Evolutionary conservation across 2,797 vertebrate species (phyloP).

Genomic region (Brotogeris chrysoptera): DNA sequence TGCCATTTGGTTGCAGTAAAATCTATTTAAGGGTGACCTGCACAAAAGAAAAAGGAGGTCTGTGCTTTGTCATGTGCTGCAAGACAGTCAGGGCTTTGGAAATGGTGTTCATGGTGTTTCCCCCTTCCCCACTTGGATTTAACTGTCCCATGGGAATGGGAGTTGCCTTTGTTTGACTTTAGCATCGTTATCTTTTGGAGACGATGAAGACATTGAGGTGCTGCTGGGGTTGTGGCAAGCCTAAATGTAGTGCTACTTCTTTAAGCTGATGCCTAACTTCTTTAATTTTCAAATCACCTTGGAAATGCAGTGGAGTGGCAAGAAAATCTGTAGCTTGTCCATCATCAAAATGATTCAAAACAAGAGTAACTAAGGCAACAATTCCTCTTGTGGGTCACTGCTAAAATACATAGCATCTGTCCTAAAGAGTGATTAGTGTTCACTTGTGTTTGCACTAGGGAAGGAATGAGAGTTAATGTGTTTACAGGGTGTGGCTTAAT

Average conservation of each 20-base stretch:
- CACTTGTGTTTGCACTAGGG: constrained; percentile 10
- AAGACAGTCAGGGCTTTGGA: background rate
- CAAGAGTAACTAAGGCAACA: background rate
- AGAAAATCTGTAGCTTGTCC: background rate
- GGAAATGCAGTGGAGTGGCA: background rate
- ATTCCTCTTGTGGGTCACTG: constrained; percentile 10
- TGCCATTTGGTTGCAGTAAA: background rate
- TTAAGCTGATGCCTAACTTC: background rate
- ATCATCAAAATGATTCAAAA: background rate
- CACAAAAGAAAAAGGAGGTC: background rate
- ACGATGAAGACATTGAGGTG: background rate
- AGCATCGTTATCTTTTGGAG: background rate
- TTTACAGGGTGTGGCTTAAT: background rate
- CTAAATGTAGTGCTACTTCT: background rate
- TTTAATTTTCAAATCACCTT: background rate
- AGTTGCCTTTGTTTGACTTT: background rate
- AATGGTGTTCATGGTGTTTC: background rate
- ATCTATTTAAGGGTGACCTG: constrained; percentile 37
- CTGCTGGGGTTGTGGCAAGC: background rate
- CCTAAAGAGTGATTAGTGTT: background rate
- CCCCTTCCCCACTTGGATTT: background rate
- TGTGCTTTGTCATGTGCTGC: background rate
- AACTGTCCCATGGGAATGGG: background rate
- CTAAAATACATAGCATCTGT: background rate
- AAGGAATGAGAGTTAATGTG: background rate